phyloP scores from a whole-genome alignment of 2,797 vertebrate species.

The Phrynocephalus forsythii region DNA sequence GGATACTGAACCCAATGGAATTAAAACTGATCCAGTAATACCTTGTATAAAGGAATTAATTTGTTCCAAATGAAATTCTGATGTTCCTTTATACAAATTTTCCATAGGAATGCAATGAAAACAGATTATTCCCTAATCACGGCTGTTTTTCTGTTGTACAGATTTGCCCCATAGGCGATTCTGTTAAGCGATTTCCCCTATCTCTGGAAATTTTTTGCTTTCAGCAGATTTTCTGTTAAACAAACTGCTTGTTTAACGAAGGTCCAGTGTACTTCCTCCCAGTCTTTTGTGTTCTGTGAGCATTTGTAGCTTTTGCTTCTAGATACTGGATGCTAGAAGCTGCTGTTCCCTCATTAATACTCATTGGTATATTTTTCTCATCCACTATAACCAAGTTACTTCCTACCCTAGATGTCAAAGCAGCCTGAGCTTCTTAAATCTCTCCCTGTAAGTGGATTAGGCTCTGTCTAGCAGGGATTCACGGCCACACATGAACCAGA shows the following conservation, averaged over 20 bases:
- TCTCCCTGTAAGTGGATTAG: slow-evolving; percentile 1
- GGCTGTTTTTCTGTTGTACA: too few species aligned
- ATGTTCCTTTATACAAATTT: too few species aligned
- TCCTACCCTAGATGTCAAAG: slow-evolving; percentile 9
- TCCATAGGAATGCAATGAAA: too few species aligned
- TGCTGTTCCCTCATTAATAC: neutral
- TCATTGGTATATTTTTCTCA: neutral
- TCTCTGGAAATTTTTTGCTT: too few species aligned
- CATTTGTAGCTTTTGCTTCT: neutral
- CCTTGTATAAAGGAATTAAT: too few species aligned
- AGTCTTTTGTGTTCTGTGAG: neutral
- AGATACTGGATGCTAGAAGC: neutral
- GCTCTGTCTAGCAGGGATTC: neutral
- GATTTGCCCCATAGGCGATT: too few species aligned
- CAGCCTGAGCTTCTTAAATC: neutral
- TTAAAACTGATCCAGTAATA: neutral
- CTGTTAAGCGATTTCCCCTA: too few species aligned
- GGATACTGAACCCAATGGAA: neutral
- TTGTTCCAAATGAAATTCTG: too few species aligned
- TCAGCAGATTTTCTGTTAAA: neutral
- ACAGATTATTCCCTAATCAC: too few species aligned
- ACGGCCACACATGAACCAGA: neutral
- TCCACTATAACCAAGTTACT: slow-evolving; percentile 19
- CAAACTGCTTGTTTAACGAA: neutral
- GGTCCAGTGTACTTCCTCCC: too few species aligned